Evolutionary conservation across 1,140 invertebrate species (phyloP).

Genomic region (Lepidurus arcticus): DNA sequence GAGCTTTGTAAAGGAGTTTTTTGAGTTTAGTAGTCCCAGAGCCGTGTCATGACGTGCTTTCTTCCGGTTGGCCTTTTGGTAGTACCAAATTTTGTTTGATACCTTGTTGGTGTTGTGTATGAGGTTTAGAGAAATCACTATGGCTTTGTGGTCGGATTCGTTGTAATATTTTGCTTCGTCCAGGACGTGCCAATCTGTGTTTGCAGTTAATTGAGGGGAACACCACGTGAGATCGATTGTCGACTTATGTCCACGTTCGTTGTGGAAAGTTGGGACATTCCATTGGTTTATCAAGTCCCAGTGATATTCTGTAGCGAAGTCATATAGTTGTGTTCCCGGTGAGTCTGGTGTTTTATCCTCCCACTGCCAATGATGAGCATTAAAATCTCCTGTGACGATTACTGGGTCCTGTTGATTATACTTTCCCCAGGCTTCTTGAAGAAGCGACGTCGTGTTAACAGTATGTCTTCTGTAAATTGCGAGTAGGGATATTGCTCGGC

Average conservation of each 20-base stretch:
- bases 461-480: too few species aligned
- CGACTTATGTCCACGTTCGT: neutral
- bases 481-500: neutral
- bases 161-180: neutral
- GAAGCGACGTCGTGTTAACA: too few species aligned
- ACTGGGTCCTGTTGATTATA: neutral
- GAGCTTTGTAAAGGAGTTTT: neutral
- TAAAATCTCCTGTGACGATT: constrained; percentile 16
- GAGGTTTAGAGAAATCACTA: neutral
- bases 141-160: constrained; percentile 5
- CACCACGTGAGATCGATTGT: constrained; percentile 15
- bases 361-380: neutral
- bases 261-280: constrained; percentile 16
- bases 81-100: neutral
- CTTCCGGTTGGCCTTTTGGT: neutral
- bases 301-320: neutral
- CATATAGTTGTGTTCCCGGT: neutral
- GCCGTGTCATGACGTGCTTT: neutral
- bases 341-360: neutral
- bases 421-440: too few species aligned
- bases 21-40: neutral
- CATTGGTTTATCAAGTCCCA: neutral
- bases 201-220: neutral
- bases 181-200: neutral
- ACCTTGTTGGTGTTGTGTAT: neutral